A percentile compares a stretch with the other conserved stretches of the same genome.
phyloP scores from a whole-genome alignment of 2,797 vertebrate species.

The Anguilla anguilla region DNA sequence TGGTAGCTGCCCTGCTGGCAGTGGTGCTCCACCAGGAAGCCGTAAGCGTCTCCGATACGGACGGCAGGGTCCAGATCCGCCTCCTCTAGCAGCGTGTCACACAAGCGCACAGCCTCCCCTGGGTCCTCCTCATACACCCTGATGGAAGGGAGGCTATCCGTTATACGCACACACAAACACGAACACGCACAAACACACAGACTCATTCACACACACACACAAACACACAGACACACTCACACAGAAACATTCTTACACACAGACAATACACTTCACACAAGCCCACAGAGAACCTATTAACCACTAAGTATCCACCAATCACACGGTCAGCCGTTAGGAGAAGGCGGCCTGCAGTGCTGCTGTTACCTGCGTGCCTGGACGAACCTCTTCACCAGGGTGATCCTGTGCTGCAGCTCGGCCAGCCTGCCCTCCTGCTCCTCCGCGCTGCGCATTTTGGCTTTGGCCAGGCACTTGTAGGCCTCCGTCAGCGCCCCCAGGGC shows the following conservation, averaged over 20 bases:
- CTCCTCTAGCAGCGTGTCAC: constrained; percentile 85
- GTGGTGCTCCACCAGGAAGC: constrained; percentile 85
- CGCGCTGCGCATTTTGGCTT: constrained; percentile 76
- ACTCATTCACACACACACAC: not conserved
- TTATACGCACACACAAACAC: constrained; percentile 4
- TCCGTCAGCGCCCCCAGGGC: constrained; percentile 88
- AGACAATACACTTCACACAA: not conserved
- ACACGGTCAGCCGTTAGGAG: not conserved
- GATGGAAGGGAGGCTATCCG: not conserved
- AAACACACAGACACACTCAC: not conserved
- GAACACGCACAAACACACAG: not conserved
- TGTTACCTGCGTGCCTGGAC: constrained; percentile 84
- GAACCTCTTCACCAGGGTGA: constrained; percentile 85
- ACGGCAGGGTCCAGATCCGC: constrained; percentile 78
- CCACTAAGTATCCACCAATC: not conserved
- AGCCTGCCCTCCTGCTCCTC: constrained; percentile 80
- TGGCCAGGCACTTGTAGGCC: constrained; percentile 87
- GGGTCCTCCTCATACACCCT: constrained; percentile 83
- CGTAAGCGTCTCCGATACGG: constrained; percentile 79
- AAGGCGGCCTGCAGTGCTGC: not conserved
- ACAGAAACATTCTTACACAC: not conserved
- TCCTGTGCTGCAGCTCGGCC: constrained; percentile 78
- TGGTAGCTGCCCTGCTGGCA: constrained; percentile 78
- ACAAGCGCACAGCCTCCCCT: constrained; percentile 78
- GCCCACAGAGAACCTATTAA: not conserved